Base-by-base conservation (phyloP, 2,888 invertebrate species). In the Thumatha senex region DNA sequence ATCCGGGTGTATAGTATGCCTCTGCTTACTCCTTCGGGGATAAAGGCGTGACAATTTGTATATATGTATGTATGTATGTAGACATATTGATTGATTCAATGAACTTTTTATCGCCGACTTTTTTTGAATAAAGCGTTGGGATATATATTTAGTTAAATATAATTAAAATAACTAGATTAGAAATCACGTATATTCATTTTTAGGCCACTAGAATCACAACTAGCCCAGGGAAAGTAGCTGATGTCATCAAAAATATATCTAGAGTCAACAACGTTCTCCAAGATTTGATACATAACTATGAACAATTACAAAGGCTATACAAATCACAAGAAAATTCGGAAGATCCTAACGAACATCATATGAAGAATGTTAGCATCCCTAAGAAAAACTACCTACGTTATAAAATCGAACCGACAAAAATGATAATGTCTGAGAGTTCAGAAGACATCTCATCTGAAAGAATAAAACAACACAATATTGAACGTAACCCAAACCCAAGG, bases 221-320 rank as follows among this genome's bases (percentile, higher is more conserved):
- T 2, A 5, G 5, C 5, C 3, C 18, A 5, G 18, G 18, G 18
- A 36, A 51, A 31, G 51, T 81, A 30, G 56, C 70, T 1, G 80
- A 82, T 38, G 76, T 84, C 15, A 70, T 85, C n/a, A 76, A 68
- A 54, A 87, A 88, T 49, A 84, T 86, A 60, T 72, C 86, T 1
- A 55, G 74, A 34, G 82, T 83, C 14, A 86, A 85, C 56, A 70
- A 67, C 42, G 74, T 77, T 13, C 54, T 88, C 34, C 74, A 83
- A 56, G 75, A 82, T 5, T 60, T 88, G 34, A 78, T 88, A 41
- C 61, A 61, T 5, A 83, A 82, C 40, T 86, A 86, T 54, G 70
- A 84, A 56, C 67, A 76, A 31, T 55, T 84, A 7, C 72, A 85
- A 50, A 76, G 72, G 35, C 59, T 76, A 35, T 80, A 80, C 42